Conservation (phyloP, 2,113 vertebrate genomes). For the Nymphicus hollandicus region DNA sequence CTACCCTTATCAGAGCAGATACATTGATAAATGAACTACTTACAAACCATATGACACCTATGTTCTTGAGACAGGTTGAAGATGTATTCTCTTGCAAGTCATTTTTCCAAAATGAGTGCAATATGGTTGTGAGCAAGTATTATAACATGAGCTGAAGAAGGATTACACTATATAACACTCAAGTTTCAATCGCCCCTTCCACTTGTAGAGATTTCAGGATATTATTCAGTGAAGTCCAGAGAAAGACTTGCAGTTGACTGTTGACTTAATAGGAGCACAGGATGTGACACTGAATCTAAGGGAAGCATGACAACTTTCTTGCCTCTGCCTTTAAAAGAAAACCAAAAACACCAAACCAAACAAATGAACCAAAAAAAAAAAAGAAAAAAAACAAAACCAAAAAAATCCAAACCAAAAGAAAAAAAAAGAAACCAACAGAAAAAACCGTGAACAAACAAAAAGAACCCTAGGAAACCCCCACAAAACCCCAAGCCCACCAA, state of each 20-base stretch:
- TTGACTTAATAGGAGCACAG: not conserved
- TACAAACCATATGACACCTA: not conserved
- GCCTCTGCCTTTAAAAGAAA: not conserved
- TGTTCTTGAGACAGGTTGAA: not conserved
- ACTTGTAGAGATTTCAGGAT: not conserved
- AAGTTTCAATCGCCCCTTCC: not conserved
- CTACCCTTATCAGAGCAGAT: not conserved
- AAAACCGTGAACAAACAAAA: not conserved
- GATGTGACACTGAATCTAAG: not conserved
- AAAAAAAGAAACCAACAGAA: accelerated
- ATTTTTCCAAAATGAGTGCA: not conserved
- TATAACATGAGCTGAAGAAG: not conserved
- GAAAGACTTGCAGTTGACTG: not conserved
- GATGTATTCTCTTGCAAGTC: not conserved
- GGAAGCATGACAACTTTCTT: not conserved
- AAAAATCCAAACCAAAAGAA: accelerated
- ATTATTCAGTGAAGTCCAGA: not conserved
- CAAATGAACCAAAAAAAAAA: not conserved
- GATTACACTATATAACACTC: not conserved
- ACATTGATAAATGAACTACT: not conserved
- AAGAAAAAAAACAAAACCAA: not conserved
- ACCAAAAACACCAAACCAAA: accelerated
- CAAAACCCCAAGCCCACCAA: not conserved
- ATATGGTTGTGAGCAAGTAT: not conserved
- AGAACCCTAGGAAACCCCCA: not conserved